Base-by-base conservation (phyloP, 2,797 vertebrate species). In the Falco columbarius region DNA sequence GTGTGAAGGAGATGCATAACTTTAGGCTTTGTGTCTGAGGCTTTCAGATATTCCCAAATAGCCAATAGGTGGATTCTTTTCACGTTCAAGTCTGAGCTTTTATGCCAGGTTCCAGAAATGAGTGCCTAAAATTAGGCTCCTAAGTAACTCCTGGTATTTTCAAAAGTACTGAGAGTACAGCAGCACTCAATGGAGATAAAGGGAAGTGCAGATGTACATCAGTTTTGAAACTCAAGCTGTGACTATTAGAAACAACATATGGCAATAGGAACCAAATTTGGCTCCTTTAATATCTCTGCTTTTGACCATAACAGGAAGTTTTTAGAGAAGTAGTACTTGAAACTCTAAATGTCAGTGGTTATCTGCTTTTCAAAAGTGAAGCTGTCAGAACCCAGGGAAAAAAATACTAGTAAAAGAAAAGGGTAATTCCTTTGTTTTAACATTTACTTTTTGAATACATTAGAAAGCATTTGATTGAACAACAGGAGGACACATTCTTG, bases 201-300 rank as follows among this genome's bases (percentile, higher is more conserved):
- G 42, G 56, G 74, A 93, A 88, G 61, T 90, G 18, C 86, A 94
- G 88, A 93, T 29, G 65, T 83, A 23, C 47, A 66, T 68, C 44
- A 55, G 49, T 87, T 93, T 92, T 92, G 86, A 96, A 96, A 90
- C 77, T 95, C 75, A 74, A 34, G 47, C 93, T 90, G 59, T 74
- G 85, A 66, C 63, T 90, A 91, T 93, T 93, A 81, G 70, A 93
- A 95, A 91, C 73, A 95, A 77, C 92, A 90, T 93, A 96, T 59
- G 73, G 93, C 88, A 66, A 18, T 49, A 79, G 76, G 85, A 90
- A 46, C 68, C 44, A 38, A 34, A 79, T 85, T 95, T 95, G 66
- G 42, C 82, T 91, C 40, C 46, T 93, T 63, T 90, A 90, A 30
- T 89, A n/a, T 79, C n/a, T 70, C 67, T 89, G 80, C 44, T 38